Percentiles rank a stretch among this genome's conserved stretches.
Conservation (phyloP, 2,113 vertebrate species). For the Triplophysa tibetana region DNA sequence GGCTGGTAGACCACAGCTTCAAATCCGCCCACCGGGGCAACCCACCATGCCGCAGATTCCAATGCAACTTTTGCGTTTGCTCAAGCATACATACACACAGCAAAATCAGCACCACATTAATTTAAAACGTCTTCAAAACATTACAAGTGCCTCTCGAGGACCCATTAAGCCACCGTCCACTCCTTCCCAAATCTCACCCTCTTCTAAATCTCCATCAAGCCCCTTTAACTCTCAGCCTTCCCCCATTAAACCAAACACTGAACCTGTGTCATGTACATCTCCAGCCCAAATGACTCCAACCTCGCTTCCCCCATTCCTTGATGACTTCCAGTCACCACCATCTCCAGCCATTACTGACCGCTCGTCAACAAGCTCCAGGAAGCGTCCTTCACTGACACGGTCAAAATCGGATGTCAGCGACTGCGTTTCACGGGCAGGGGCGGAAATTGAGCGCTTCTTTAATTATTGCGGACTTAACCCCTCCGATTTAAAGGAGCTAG, state of each 20-base stretch:
- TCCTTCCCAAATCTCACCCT: not conserved
- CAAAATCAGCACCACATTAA: slow-evolving; percentile 51
- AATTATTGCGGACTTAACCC: slow-evolving; percentile 93
- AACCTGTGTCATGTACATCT: not conserved
- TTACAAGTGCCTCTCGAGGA: slow-evolving; percentile 16
- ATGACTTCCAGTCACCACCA: slow-evolving; percentile 57
- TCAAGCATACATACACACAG: slow-evolving; percentile 59
- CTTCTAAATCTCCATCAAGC: slow-evolving; percentile 7
- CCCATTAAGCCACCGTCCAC: slow-evolving; percentile 5
- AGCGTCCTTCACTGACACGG: slow-evolving; percentile 75
- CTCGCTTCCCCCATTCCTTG: not conserved
- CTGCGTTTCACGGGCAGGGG: slow-evolving; percentile 69
- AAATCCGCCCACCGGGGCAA: slow-evolving; percentile 44
- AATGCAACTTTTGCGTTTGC: slow-evolving; percentile 43
- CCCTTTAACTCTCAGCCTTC: slow-evolving; percentile 37
- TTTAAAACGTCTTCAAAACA: slow-evolving; percentile 44
- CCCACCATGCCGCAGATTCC: slow-evolving; percentile 14
- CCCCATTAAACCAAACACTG: slow-evolving; percentile 20
- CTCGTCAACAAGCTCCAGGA: slow-evolving; percentile 68
- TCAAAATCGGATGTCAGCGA: slow-evolving; percentile 79
- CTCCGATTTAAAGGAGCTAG: slow-evolving; percentile 77
- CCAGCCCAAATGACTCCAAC: not conserved
- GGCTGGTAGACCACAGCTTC: slow-evolving; percentile 56
- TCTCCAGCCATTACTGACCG: slow-evolving; percentile 67
- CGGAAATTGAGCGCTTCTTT: slow-evolving; percentile 90